A percentile compares a stretch with the other conserved stretches of the same genome.
phyloP scores from a whole-genome alignment of 2,797 vertebrate species.

The Choloepus didactylus region DNA sequence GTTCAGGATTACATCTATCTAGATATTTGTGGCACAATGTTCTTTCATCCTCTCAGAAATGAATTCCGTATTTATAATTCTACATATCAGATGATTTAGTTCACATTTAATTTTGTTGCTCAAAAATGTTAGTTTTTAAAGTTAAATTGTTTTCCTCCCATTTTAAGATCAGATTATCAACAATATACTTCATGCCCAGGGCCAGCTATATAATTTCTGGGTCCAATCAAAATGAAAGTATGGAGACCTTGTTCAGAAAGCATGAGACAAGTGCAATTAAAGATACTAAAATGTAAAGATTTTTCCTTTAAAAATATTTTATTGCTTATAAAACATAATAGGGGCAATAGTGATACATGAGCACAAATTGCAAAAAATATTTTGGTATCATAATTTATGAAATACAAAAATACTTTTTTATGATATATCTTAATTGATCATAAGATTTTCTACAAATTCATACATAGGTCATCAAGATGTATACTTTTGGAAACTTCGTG shows the following conservation, averaged over 20 bases:
- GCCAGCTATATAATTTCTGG: not conserved
- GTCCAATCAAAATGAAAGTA: not conserved
- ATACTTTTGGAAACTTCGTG: not conserved
- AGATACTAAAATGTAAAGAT: not conserved
- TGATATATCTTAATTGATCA: not conserved
- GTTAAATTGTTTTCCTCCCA: not conserved
- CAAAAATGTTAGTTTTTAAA: no score
- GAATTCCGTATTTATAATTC: no score
- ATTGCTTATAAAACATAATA: not conserved
- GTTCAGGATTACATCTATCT: not conserved
- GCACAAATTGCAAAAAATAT: not conserved
- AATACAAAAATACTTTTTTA: not conserved
- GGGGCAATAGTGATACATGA: not conserved
- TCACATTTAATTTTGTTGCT: no score
- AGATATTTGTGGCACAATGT: no score
- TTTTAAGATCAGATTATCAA: not conserved
- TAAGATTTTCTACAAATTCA: not conserved
- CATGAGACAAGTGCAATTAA: not conserved
- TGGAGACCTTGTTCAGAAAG: not conserved
- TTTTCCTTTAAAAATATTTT: not conserved
- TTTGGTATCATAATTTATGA: not conserved
- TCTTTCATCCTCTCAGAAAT: no score
- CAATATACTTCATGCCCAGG: not conserved
- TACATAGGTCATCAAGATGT: slow-evolving; percentile 63
- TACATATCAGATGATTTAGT: no score